Evolutionary conservation across 2,113 vertebrate genomes (phyloP).

Genomic region (Melanotaenia duboulayi): DNA sequence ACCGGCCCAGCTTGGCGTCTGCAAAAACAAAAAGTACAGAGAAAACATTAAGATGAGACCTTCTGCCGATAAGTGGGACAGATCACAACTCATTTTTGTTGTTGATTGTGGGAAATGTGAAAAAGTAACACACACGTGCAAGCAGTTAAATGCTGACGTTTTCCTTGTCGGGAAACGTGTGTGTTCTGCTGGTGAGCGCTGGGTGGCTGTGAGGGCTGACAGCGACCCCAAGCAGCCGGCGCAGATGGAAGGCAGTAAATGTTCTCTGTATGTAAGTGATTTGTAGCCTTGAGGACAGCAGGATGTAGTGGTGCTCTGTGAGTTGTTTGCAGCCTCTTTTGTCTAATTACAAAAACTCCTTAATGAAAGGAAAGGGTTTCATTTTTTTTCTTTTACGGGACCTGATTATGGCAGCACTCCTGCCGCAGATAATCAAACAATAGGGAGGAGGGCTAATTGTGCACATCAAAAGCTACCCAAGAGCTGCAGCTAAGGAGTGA

Average conservation of each 20-base stretch:
- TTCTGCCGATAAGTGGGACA: conserved; percentile 21
- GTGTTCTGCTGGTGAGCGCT: conserved; percentile 57
- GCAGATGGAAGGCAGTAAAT: conserved; percentile 75
- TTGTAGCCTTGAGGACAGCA: conserved; percentile 76
- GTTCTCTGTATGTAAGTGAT: conserved; percentile 73
- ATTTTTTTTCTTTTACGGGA: conserved; percentile 27
- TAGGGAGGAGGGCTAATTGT: conserved; percentile 51
- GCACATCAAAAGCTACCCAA: conserved; percentile 69
- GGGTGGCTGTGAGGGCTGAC: conserved; percentile 68
- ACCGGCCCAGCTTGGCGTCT: conserved; percentile 78
- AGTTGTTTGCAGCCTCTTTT: conserved; percentile 74
- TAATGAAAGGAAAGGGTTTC: conserved; percentile 42
- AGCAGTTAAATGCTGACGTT: conserved; percentile 70
- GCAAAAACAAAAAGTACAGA: conserved; percentile 31
- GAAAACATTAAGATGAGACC: conserved; percentile 38
- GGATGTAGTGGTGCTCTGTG: conserved; percentile 66
- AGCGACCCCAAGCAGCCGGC: conserved; percentile 65
- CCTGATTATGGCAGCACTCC: conserved; percentile 52
- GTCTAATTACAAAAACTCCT: conserved; percentile 75
- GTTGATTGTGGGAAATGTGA: conserved; percentile 58
- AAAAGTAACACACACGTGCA: conserved; percentile 64
- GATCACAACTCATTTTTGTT: conserved; percentile 41
- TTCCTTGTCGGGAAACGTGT: conserved; percentile 48
- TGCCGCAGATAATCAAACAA: conserved; percentile 69
- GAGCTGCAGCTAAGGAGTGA: conserved; percentile 56